Percentiles rank a stretch among this genome's conserved stretches.
Evolutionary conservation across 1,140 invertebrate genomes (phyloP).

Genomic region (Heliconius melpomene): DNA sequence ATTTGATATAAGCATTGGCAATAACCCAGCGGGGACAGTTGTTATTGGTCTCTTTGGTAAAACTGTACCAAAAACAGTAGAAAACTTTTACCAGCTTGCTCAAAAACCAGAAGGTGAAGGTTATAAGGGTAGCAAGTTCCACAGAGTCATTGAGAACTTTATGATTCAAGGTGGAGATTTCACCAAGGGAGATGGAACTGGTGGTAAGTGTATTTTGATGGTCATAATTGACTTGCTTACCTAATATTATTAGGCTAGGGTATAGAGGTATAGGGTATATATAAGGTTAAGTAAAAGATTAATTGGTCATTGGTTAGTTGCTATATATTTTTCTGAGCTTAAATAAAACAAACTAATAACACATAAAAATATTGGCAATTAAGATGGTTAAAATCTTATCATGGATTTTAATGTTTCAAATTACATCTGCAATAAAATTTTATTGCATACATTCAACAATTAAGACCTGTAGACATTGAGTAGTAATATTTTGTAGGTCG

Average conservation of each 20-base stretch:
- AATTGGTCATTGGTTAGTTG: too few species aligned
- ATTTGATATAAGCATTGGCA: conserved; percentile 96
- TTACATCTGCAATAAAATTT: neutral
- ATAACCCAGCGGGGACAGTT: conserved; percentile 87
- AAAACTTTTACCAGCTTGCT: conserved; percentile 95
- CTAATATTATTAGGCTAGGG: too few species aligned
- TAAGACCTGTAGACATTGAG: neutral
- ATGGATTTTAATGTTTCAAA: neutral
- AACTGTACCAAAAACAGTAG: conserved; percentile 96
- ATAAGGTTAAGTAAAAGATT: too few species aligned
- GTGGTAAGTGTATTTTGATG: conserved; percentile 81
- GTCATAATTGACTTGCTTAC: neutral
- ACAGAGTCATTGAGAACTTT: conserved; percentile 96
- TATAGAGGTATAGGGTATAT: too few species aligned
- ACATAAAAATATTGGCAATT: conserved; percentile 1
- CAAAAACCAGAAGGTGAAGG: conserved; percentile 89
- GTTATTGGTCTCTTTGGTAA: conserved; percentile 97
- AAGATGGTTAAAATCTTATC: neutral
- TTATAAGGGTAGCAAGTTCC: conserved; percentile 95
- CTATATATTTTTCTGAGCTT: too few species aligned
- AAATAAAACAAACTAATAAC: too few species aligned
- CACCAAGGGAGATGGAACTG: conserved; percentile 95
- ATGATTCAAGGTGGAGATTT: conserved; percentile 98
- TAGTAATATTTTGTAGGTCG: conserved; percentile 82
- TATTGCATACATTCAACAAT: neutral